phyloP scores from a whole-genome alignment of 35 echinoderm and acorn worm species.

The Amphiura filiformis region DNA sequence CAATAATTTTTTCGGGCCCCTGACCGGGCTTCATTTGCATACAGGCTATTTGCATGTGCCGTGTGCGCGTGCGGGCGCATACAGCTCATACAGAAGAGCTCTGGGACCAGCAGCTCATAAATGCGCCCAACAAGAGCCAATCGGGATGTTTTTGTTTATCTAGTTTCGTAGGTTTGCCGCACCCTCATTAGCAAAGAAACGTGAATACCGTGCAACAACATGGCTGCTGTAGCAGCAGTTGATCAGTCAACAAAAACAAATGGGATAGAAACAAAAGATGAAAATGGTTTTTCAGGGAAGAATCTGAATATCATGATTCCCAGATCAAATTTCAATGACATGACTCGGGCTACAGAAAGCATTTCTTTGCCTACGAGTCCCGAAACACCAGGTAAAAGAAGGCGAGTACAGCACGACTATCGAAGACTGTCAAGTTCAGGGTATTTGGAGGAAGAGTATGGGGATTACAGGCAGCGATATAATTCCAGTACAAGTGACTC shows the following conservation, averaged over 20 bases:
- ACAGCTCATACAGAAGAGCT: no score
- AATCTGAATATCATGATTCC: neutral
- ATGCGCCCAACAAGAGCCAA: no score
- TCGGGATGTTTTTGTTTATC: no score
- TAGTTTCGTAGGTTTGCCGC: no score
- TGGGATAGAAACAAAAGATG: neutral
- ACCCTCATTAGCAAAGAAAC: neutral
- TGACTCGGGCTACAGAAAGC: neutral
- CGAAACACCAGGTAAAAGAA: slow-evolving; percentile 70
- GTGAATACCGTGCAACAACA: slow-evolving; percentile 20
- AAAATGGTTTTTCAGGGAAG: slow-evolving; percentile 1
- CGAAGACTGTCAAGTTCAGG: slow-evolving; percentile 93
- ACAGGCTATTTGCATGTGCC: no score
- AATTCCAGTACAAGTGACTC: slow-evolving; percentile 92
- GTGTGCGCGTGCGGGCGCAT: no score
- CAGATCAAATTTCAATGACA: neutral
- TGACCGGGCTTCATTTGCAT: no score
- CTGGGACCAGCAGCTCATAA: no score
- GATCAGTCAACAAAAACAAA: slow-evolving; percentile 31
- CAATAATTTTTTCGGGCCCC: no score
- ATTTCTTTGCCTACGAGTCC: slow-evolving; percentile 28
- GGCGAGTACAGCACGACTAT: slow-evolving; percentile 89
- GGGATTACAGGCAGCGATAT: slow-evolving; percentile 81
- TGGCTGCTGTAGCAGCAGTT: slow-evolving; percentile 26
- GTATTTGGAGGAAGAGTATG: slow-evolving; percentile 89